phyloP scores from a whole-genome alignment of 2,888 invertebrate species.

The Physocephala rufipes region DNA sequence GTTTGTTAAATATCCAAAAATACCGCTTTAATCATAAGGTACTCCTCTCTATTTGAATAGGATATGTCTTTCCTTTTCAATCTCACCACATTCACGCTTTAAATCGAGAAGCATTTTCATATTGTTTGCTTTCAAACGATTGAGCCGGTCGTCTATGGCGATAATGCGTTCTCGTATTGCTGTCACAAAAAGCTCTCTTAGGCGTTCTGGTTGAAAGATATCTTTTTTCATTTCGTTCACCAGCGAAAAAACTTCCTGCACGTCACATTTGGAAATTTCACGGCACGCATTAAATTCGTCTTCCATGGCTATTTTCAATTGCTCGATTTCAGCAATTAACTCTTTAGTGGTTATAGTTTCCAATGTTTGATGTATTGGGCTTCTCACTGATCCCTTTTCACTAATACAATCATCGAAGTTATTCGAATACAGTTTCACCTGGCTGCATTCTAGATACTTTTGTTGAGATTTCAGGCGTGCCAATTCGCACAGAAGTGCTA shows the following conservation, averaged over 20 bases:
- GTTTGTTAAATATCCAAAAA: no score
- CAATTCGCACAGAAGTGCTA: slow-evolving; percentile 60
- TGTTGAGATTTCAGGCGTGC: slow-evolving; percentile 64
- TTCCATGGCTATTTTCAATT: slow-evolving; percentile 52
- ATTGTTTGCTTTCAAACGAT: slow-evolving; percentile 54
- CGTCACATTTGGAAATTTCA: slow-evolving; percentile 49
- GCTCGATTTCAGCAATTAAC: slow-evolving; percentile 58
- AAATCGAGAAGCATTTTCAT: slow-evolving; percentile 49
- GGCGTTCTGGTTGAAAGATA: slow-evolving; percentile 53
- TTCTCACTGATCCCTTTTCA: not conserved
- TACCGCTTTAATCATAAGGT: no score
- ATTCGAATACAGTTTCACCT: slow-evolving; percentile 58
- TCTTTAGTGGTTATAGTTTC: slow-evolving; percentile 24
- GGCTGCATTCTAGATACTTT: slow-evolving; percentile 64
- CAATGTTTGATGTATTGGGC: slow-evolving; percentile 12
- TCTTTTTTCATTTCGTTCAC: slow-evolving; percentile 57
- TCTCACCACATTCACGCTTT: slow-evolving; percentile 45
- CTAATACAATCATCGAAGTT: slow-evolving; percentile 49
- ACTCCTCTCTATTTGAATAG: slow-evolving; percentile 46
- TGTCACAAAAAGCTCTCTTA: slow-evolving; percentile 53
- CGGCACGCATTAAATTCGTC: slow-evolving; percentile 50
- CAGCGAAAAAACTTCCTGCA: slow-evolving; percentile 59
- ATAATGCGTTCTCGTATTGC: slow-evolving; percentile 59
- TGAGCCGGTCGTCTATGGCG: slow-evolving; percentile 54
- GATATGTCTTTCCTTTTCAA: slow-evolving; percentile 52